Percentiles rank a stretch among this genome's conserved stretches.
Evolutionary conservation across 2,113 vertebrate genomes (phyloP).

Genomic region (Saguinus midas): DNA sequence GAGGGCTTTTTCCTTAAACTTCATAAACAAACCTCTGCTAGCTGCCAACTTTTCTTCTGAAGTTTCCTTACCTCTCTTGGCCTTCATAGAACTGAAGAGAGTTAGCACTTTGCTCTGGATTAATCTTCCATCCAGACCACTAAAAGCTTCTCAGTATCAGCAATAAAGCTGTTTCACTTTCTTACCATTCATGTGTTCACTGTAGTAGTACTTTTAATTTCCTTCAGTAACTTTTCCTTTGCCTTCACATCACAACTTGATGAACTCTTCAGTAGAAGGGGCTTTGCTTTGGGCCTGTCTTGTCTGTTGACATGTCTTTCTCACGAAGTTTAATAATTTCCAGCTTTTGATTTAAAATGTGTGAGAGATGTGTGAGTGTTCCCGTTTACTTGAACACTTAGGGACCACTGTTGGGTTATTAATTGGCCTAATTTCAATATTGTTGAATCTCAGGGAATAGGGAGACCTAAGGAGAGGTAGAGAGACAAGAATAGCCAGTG

Average conservation of each 20-base stretch:
- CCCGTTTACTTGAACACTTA: background rate
- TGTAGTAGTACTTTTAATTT: background rate
- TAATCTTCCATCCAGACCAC: background rate
- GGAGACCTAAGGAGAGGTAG: background rate
- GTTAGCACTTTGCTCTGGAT: background rate
- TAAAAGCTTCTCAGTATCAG: background rate
- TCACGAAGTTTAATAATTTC: background rate
- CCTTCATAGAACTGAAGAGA: background rate
- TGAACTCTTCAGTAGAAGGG: background rate
- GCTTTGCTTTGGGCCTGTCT: background rate
- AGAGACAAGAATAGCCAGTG: background rate
- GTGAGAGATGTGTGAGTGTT: background rate
- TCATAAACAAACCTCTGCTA: background rate
- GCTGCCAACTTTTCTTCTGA: background rate
- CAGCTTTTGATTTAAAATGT: background rate
- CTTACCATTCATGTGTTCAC: background rate
- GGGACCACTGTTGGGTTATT: background rate
- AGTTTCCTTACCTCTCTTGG: background rate
- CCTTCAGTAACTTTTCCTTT: background rate
- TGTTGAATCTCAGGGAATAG: background rate
- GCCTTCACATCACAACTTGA: background rate
- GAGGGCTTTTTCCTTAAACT: background rate
- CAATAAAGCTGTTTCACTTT: background rate
- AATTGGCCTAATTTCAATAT: background rate
- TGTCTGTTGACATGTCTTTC: background rate